Evolutionary conservation across 2,113 vertebrate genomes (phyloP), one percentile per base, ranked within the genome.

Genomic region (Toxotes chatareus): DNA sequence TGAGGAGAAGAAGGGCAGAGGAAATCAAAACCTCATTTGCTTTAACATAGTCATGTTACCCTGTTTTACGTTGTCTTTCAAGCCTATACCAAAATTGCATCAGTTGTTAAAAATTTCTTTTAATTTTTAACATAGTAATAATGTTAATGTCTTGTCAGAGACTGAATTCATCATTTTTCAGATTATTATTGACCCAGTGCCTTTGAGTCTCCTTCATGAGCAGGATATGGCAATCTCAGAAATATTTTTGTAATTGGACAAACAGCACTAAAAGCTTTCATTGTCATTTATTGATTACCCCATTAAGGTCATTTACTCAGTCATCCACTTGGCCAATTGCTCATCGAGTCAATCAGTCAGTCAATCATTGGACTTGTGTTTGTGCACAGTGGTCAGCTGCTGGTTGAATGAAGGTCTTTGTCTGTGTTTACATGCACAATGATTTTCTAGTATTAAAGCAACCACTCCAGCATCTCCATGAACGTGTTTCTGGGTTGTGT

Each of bases 281-380:
- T 82, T 83, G 71, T 85, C 60, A 55, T 81, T 31, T 80, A 88
- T 86, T 80, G 89, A 92, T 88, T 57, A 68, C 9, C 46, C 38
- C 78, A 86, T 91, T 91, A 61, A 66, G 74, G 64, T 68, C 59
- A 86, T 87, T 86, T 79, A 65, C 67, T 53, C 78, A 47, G 56
- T 86, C 85, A 79, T 76, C 73, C 75, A 83, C 76, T 76, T n/a
- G 65, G 74, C 72, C 82, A 82, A 61, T 68, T 76, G 53, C 59
- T 90, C 79, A 61, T 84, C 7, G 31, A 77, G 80, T 86, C 75
- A 79, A 64, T 80, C 67, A 49, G 66, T 49, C 38, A 36, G 23
- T 88, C 77, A 74, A 44, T 78, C 83, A 79, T 42, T 51, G 23
- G 34, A 66, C 69, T 68, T 53, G 74, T 76, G 72, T 82, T 84